Evolutionary conservation across 2,888 invertebrate species (phyloP).

Genomic region (Seira musarum): DNA sequence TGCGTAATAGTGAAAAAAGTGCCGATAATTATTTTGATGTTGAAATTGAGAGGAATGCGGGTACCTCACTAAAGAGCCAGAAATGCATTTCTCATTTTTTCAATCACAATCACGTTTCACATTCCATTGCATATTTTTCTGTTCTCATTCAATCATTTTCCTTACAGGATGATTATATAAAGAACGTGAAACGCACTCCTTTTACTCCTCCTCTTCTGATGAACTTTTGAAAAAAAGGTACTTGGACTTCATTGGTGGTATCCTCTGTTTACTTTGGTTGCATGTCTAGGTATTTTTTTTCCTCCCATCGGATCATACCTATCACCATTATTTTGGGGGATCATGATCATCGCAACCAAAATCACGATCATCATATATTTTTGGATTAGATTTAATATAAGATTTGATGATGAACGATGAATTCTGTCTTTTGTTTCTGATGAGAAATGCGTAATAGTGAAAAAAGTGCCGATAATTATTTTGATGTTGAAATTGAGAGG

Average conservation of each 20-base stretch:
- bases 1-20: background rate
- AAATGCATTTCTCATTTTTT: constrained; percentile 39
- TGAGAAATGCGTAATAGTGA: background rate
- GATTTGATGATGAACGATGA: too few relatives aligned
- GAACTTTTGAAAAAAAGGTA: constrained; percentile 2
- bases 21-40: constrained; percentile 6
- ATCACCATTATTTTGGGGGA: too few relatives aligned
- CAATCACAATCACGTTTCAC: constrained; percentile 26
- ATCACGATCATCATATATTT: too few relatives aligned
- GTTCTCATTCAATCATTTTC: constrained; percentile 32
- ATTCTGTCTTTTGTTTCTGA: constrained; percentile 1
- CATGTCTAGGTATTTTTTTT: constrained; percentile 38
- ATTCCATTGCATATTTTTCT: too few relatives aligned
- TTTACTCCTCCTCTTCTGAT: too few relatives aligned
- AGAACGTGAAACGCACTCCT: too few relatives aligned
- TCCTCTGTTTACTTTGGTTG: constrained; percentile 51
- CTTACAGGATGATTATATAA: background rate
- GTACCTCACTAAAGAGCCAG: constrained; percentile 30
- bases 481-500: constrained; percentile 23
- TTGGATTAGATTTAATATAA: too few relatives aligned
- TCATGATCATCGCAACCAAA: too few relatives aligned
- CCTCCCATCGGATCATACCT: constrained; percentile 44
- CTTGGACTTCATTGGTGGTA: constrained; percentile 30
- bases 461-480: background rate
- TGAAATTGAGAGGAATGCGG: constrained; percentile 27